Percentiles rank a stretch among this genome's conserved stretches.
phyloP scores from a whole-genome alignment of 2,113 vertebrate species.

The Sapayoa aenigma region DNA sequence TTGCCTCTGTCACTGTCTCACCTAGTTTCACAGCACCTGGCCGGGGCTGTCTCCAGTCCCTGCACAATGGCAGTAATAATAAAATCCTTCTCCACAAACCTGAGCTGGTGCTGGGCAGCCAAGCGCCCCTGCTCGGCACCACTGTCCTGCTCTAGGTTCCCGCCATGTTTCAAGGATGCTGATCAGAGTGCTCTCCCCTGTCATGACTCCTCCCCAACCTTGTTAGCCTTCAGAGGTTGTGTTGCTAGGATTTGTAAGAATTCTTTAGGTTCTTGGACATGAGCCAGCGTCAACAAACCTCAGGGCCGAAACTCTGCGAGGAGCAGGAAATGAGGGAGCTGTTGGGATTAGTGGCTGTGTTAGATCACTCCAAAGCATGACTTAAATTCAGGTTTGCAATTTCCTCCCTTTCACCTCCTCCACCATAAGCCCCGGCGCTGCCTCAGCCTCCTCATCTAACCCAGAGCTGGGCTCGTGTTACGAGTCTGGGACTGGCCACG shows the following conservation, averaged over 20 bases:
- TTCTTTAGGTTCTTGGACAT: background rate
- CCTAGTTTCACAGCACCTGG: background rate
- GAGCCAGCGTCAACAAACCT: background rate
- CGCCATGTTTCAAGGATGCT: background rate
- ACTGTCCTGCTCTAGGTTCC: background rate
- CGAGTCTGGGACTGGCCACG: fast-evolving
- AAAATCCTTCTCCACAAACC: background rate
- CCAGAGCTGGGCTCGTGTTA: background rate
- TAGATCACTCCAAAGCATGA: background rate
- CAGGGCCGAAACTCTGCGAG: background rate
- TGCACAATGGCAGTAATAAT: background rate
- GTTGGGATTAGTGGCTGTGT: background rate
- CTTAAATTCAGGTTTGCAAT: conserved; percentile 11
- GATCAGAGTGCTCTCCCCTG: fast-evolving
- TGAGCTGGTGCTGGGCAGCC: background rate
- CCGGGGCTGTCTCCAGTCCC: background rate
- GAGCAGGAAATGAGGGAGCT: conserved; percentile 17
- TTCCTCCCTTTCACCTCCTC: conserved; percentile 1
- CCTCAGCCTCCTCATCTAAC: background rate
- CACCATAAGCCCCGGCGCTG: fast-evolving
- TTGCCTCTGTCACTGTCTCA: background rate
- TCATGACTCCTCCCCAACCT: background rate
- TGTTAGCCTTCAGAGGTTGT: background rate
- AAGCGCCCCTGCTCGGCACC: background rate
- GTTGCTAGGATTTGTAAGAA: background rate